Conservation (phyloP, 2,113 vertebrate genomes). For the Manacus vitellinus region DNA sequence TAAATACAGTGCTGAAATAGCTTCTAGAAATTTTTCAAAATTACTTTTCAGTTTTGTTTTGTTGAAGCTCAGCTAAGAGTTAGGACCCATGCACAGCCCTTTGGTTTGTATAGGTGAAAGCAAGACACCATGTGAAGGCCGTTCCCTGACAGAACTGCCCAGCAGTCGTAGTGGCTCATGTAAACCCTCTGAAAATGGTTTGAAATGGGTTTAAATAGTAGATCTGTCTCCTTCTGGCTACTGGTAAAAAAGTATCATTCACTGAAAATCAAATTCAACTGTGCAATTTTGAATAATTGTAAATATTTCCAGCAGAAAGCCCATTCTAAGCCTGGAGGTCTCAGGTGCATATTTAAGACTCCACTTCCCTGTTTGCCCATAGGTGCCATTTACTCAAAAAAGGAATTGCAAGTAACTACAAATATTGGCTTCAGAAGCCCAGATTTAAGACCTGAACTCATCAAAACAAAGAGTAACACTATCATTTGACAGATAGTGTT, state of each 20-base stretch:
- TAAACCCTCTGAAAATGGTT: background rate
- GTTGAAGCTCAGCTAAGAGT: background rate
- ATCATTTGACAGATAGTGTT: background rate
- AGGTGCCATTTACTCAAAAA: background rate
- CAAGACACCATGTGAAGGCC: background rate
- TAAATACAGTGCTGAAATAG: background rate
- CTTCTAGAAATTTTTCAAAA: background rate
- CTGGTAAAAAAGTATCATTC: background rate
- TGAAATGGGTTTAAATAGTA: background rate
- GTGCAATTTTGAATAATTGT: background rate
- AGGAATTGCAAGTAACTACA: background rate
- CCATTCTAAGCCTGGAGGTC: background rate
- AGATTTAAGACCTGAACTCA: background rate
- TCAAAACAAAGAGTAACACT: background rate
- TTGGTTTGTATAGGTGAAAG: background rate
- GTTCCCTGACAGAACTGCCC: background rate
- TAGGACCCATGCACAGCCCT: background rate
- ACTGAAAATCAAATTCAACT: background rate
- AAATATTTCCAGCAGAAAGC: background rate
- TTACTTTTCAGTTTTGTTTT: background rate
- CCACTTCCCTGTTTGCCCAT: background rate
- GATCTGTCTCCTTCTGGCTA: background rate
- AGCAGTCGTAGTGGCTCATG: background rate
- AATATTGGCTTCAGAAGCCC: background rate
- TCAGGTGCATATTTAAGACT: background rate